Evolutionary conservation across 2,113 vertebrate species (phyloP).

Genomic region (Phoenicopterus ruber): DNA sequence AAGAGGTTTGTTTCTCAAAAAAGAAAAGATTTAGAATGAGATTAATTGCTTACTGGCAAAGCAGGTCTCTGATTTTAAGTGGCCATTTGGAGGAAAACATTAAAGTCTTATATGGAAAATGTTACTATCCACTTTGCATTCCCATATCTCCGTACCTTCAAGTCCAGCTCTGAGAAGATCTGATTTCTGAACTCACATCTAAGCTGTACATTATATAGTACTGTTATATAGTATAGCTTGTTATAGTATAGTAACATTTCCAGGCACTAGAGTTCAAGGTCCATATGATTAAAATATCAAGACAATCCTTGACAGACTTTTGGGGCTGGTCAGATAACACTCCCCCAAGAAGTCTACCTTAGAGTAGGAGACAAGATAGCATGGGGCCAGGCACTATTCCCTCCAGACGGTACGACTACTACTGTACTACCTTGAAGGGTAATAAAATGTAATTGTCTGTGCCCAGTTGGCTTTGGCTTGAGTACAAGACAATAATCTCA

Average conservation of each 20-base stretch:
- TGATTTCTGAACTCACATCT: neutral
- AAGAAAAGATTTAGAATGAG: neutral
- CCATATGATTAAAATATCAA: neutral
- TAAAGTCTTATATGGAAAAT: neutral
- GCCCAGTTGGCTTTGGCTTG: neutral
- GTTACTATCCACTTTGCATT: neutral
- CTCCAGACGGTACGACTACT: neutral
- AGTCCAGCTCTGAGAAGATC: neutral
- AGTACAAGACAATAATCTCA: neutral
- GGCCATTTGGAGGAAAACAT: neutral
- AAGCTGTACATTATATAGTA: neutral
- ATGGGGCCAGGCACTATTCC: neutral
- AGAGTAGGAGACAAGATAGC: neutral
- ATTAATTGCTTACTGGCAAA: neutral
- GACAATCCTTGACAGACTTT: neutral
- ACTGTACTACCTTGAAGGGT: neutral
- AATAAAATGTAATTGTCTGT: neutral
- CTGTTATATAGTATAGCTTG: no score
- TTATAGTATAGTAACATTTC: neutral
- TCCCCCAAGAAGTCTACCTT: neutral
- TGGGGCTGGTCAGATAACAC: neutral
- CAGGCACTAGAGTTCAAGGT: neutral
- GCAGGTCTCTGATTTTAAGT: neutral
- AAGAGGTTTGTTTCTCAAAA: neutral
- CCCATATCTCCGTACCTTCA: neutral